Percentiles rank a stretch among this genome's conserved stretches.
Evolutionary conservation across 1,140 invertebrate species (phyloP).

Genomic region (Luehdorfia chinensis): DNA sequence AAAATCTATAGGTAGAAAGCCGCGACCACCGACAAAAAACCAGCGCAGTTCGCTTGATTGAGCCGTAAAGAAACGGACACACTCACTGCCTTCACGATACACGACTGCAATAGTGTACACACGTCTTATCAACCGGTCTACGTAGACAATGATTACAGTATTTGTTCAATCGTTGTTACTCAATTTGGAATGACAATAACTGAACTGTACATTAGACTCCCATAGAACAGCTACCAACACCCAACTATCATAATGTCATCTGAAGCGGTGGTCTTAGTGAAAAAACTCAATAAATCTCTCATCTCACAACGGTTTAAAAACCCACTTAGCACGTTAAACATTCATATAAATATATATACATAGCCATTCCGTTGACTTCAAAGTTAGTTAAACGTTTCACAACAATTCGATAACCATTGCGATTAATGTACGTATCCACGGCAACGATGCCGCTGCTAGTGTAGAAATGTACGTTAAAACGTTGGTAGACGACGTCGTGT

Average conservation of each 20-base stretch:
- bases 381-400: slow-evolving; percentile 9
- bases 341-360: slow-evolving; percentile 38
- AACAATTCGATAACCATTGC: slow-evolving; percentile 23
- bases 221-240: too few species aligned
- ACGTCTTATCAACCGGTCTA: neutral
- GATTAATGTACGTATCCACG: slow-evolving; percentile 16
- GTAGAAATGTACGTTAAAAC: slow-evolving; percentile 32
- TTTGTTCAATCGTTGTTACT: slow-evolving; percentile 9
- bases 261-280: slow-evolving; percentile 41
- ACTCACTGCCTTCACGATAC: neutral
- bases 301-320: slow-evolving; percentile 32
- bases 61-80: slow-evolving; percentile 5
- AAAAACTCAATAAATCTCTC: slow-evolving; percentile 51
- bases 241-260: slow-evolving; percentile 41
- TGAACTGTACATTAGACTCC: too few species aligned
- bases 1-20: slow-evolving; percentile 15
- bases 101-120: slow-evolving; percentile 1
- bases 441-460: slow-evolving; percentile 3
- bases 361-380: slow-evolving; percentile 7
- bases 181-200: slow-evolving; percentile 18
- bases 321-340: slow-evolving; percentile 49
- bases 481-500: slow-evolving; percentile 14
- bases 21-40: slow-evolving; percentile 1
- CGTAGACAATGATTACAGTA: neutral
- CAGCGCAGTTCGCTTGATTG: slow-evolving; percentile 8